Conservation (phyloP, 2,888 invertebrate genomes). For the Drepanosiphum platanoidis region DNA sequence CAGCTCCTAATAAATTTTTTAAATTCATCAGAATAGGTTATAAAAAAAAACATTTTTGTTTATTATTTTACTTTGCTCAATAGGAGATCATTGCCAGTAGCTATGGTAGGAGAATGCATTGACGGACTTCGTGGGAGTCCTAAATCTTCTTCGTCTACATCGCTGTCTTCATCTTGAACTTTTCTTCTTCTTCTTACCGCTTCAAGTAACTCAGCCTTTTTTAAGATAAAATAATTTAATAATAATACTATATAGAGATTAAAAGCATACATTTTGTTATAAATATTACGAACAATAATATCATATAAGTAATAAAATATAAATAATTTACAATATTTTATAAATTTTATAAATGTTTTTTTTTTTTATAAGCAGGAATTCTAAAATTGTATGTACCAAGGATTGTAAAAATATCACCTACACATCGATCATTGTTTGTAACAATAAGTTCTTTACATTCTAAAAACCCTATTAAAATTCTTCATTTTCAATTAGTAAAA, state of each 20-base stretch:
- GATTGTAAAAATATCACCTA: too few relatives aligned
- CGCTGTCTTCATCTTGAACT: constrained; percentile 69
- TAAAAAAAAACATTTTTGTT: not conserved
- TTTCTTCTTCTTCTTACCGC: constrained; percentile 74
- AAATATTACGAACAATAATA: not conserved
- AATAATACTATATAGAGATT: too few relatives aligned
- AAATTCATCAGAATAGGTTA: constrained; percentile 18
- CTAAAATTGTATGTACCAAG: too few relatives aligned
- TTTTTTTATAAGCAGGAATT: too few relatives aligned
- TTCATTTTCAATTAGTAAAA: not conserved
- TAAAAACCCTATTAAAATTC: not conserved
- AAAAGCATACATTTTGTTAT: too few relatives aligned
- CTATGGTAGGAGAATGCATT: constrained; percentile 74
- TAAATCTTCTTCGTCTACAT: constrained; percentile 75
- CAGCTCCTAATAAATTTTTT: constrained; percentile 53
- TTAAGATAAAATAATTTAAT: constrained; percentile 21
- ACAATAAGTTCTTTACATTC: not conserved
- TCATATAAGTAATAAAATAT: not conserved
- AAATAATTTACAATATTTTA: too few relatives aligned
- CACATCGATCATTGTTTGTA: not conserved
- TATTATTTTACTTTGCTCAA: constrained; percentile 67
- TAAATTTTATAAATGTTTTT: too few relatives aligned
- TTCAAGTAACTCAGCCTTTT: constrained; percentile 79
- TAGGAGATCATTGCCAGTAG: constrained; percentile 67
- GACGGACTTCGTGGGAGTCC: constrained; percentile 78